Percentiles rank a stretch among this genome's conserved stretches.
Conservation (phyloP, 2,888 invertebrate species). For the Sarcophaga carnaria region DNA sequence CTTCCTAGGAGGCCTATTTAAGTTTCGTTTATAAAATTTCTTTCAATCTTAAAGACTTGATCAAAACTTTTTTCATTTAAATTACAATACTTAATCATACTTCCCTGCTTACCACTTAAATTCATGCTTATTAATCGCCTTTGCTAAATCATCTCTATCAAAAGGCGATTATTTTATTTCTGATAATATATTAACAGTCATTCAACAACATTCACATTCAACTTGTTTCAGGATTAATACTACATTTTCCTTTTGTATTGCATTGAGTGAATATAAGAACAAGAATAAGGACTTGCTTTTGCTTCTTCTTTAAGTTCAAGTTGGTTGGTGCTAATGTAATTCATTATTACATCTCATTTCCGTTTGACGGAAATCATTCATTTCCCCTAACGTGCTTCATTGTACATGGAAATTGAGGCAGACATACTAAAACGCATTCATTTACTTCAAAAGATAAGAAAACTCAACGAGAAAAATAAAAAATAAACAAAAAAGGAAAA, state of each 20-base stretch:
- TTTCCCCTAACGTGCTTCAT: slow-evolving; percentile 66
- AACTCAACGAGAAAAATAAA: not conserved
- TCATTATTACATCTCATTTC: slow-evolving; percentile 72
- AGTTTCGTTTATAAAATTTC: not conserved
- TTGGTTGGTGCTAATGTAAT: slow-evolving; percentile 62
- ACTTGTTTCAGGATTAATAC: slow-evolving; percentile 37
- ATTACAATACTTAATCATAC: not conserved
- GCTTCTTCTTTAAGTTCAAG: not conserved
- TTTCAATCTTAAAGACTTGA: not conserved
- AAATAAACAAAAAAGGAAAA: not conserved
- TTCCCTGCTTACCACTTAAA: not conserved
- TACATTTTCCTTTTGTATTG: slow-evolving; percentile 22
- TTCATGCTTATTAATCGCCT: not conserved
- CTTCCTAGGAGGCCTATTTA: no score
- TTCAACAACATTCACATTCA: slow-evolving; percentile 34
- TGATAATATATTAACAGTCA: slow-evolving; percentile 54
- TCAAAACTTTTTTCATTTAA: not conserved
- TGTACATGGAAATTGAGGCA: slow-evolving; percentile 7
- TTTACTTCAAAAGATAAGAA: slow-evolving; percentile 4
- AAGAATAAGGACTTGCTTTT: not conserved
- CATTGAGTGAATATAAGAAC: not conserved
- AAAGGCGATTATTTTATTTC: slow-evolving; percentile 31
- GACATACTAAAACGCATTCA: slow-evolving; percentile 2
- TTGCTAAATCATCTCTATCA: slow-evolving; percentile 18
- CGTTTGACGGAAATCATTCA: slow-evolving; percentile 71